Base-by-base conservation (phyloP, 2,113 vertebrate species). In the Spermophilus dauricus region DNA sequence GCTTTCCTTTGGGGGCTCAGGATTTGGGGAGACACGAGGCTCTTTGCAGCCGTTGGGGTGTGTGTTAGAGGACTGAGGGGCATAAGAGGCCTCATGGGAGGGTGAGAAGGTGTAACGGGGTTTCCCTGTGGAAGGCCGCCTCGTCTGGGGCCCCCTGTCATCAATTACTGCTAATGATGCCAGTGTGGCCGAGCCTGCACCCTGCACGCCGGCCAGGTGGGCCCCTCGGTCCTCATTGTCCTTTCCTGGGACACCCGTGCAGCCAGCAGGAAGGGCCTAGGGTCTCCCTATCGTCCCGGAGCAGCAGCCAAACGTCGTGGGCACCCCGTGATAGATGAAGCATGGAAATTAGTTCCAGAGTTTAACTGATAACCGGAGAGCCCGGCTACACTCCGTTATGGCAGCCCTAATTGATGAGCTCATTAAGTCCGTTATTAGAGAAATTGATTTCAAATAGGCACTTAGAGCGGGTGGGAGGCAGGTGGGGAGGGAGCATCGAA, bases 371-470 rank as follows among this genome's bases (percentile, higher is more conserved):
- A 99, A 99, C 99, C 99, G 98, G 99, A 98, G 98, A 99, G 99
- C 99, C 98, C 98, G 98, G 99, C 99, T 99, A 99, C 99, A 99
- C 99, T 99, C 99, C 99, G 99, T 99, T 99, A 99, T 99, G 99
- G 99, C 99, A 99, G 99, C 98, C 99, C 99, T 99, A 99, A 99
- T 99, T 99, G 99, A 99, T 99, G 99, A 99, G 99, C 99, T 99
- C 99, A 99, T 99, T 99, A 99, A 99, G 99, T 99, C 99, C 99
- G 99, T 99, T 99, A 99, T 99, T 99, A 99, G 99, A 99, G 99
- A 99, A 99, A 99, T 99, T 99, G 99, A 99, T 99, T 99, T 99
- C 99, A 99, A 99, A 99, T 99, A 99, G 99, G 99, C 99, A 99
- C 99, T 99, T 99, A 99, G 99, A 99, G 99, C 99, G 99, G 99